Evolutionary conservation across 2,113 vertebrate species (phyloP).

Genomic region (Artemisiospiza belli): DNA sequence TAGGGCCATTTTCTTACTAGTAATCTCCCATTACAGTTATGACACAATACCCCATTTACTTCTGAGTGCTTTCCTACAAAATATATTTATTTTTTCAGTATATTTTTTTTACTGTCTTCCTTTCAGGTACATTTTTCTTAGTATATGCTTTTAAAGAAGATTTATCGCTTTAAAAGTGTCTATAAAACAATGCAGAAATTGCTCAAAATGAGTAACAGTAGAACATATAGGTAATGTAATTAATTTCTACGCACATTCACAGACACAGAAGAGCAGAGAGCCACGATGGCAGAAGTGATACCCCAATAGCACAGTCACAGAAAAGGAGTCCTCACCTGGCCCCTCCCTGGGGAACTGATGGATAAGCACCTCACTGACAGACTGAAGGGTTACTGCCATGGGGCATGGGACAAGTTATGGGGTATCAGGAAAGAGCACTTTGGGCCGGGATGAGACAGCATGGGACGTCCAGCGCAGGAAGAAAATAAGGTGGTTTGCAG

Average conservation of each 20-base stretch:
- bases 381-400: not conserved
- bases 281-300: fast-evolving
- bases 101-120: not conserved
- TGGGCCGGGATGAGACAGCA: too few species aligned
- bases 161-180: not conserved
- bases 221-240: not conserved
- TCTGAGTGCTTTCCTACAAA: not conserved
- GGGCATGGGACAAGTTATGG: fast-evolving
- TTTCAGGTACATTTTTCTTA: not conserved
- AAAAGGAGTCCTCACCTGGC: fast-evolving
- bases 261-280: not conserved
- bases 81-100: not conserved
- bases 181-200: not conserved
- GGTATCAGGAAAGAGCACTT: fast-evolving
- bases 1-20: not conserved
- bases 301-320: fast-evolving
- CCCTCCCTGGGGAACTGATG: not conserved
- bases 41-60: not conserved
- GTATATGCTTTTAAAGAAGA: not conserved
- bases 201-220: not conserved
- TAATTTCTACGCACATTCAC: not conserved
- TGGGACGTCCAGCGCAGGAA: not conserved
- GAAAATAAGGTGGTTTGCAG: not conserved
- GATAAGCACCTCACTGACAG: not conserved
- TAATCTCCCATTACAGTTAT: not conserved